Conservation (phyloP, 2,113 vertebrate genomes). For the Brienomyrus longianalis region DNA sequence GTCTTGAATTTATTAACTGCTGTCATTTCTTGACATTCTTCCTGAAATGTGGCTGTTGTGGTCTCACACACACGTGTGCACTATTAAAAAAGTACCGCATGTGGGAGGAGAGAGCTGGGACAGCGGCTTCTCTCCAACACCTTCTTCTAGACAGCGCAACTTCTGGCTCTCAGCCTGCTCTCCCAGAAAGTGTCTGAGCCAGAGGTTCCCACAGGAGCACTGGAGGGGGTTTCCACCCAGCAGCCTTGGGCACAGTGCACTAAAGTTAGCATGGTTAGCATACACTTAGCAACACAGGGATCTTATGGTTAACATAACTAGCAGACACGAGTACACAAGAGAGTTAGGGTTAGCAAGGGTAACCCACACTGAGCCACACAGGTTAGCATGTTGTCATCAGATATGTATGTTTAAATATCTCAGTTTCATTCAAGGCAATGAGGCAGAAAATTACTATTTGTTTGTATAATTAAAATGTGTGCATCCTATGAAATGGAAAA, state of each 20-base stretch:
- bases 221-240: slow-evolving; percentile 83
- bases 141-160: slow-evolving; percentile 76
- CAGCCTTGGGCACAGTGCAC: slow-evolving; percentile 56
- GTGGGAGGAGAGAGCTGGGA: slow-evolving; percentile 70
- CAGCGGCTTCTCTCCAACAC: slow-evolving; percentile 62
- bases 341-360: not conserved
- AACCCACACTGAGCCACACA: not conserved
- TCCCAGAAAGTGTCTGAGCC: slow-evolving; percentile 83
- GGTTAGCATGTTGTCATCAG: not conserved
- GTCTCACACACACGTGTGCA: not conserved
- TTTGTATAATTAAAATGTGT: not conserved
- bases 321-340: not conserved
- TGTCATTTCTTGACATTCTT: not conserved
- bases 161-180: slow-evolving; percentile 69
- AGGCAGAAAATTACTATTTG: not conserved
- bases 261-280: not conserved
- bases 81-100: slow-evolving; percentile 66
- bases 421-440: not conserved
- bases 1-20: not conserved
- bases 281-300: not conserved
- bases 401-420: not conserved
- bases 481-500: not conserved
- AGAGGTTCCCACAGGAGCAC: slow-evolving; percentile 89
- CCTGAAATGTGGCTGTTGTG: not conserved
- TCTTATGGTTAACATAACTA: not conserved